Base-by-base conservation (phyloP, 1,140 invertebrate genomes). In the Caenorhabditis tropicalis region DNA sequence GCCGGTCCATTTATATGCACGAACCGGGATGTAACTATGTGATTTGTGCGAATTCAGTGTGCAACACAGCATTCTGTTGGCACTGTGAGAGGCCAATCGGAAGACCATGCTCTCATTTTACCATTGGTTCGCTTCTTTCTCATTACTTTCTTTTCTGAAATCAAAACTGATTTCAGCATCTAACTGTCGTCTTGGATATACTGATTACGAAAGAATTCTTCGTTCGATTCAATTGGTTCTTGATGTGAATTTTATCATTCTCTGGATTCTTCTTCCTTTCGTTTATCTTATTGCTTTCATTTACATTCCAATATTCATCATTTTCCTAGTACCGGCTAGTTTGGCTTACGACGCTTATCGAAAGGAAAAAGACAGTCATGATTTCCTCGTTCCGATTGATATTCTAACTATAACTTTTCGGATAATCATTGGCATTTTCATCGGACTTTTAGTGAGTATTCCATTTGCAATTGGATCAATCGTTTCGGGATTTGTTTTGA, bases 321-420 rank as follows among this genome's bases (percentile, higher is more conserved):
- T 74, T 21, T 43, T 74, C 12, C 36, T 74, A 9, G 29, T 74
- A 10, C 65, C 65, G 24, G 65, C 65, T 4, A 43, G 65, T 24
- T 46, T 74, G 10, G 65, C 65, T 9, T 74, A 74, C 33, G 65
- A 74, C 15, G 65, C 65, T 9, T 74, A 74, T 46, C 12, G 65
- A 24, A 74, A 74, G 33, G 65, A 74, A 46, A 39, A 43, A 24
- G 65, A 74, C 33, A 43, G 36, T 46, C 65, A 74, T n/a, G 65
- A 74, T 19, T 74, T 74, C 12, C n/a, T 74, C n/a, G 65, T 74
- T 43, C 65, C 65, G 3, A 74, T 74, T 24, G 65, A 74, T 74
- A 29, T 74, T 9, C 1, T 74, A 2, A 74, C 65, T 10, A 74
- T 74, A 19, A 74, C 43, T 43, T 74, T 74, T 15, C 33, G 65